phyloP scores from a whole-genome alignment of 2,888 invertebrate genomes.

The Trissolcus brochymenae region DNA sequence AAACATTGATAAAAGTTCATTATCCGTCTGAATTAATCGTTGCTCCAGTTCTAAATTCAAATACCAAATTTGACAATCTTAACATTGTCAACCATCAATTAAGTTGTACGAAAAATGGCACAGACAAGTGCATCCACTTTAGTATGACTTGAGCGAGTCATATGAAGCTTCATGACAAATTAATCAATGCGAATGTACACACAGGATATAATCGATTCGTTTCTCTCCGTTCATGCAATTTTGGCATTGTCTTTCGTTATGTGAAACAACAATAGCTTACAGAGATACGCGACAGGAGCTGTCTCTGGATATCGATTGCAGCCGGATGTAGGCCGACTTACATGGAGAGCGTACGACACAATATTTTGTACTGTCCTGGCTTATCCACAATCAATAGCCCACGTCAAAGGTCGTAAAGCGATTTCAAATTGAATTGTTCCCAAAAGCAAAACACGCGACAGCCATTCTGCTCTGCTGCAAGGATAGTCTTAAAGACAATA shows the following conservation, averaged over 20 bases:
- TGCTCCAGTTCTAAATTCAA: no score
- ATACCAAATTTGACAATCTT: no score
- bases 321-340: conserved; percentile 60
- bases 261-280: conserved; percentile 55
- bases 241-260: conserved; percentile 20
- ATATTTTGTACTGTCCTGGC: conserved; percentile 33
- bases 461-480: conserved; percentile 7
- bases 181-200: no score
- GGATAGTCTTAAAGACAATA: background rate
- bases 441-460: conserved; percentile 1
- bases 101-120: no score
- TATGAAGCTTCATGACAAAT: no score
- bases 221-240: conserved; percentile 5
- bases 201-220: no score
- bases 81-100: no score
- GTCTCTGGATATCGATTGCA: conserved; percentile 57
- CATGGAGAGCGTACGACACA: conserved; percentile 43
- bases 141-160: no score
- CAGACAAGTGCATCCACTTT: no score
- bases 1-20: no score
- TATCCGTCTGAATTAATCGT: no score
- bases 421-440: conserved; percentile 6
- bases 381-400: conserved; percentile 36
- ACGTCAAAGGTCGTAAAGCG: conserved; percentile 21
- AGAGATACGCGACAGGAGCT: conserved; percentile 52